Evolutionary conservation across 2,888 invertebrate genomes (phyloP).

Genomic region (Chromoteleia sp.): DNA sequence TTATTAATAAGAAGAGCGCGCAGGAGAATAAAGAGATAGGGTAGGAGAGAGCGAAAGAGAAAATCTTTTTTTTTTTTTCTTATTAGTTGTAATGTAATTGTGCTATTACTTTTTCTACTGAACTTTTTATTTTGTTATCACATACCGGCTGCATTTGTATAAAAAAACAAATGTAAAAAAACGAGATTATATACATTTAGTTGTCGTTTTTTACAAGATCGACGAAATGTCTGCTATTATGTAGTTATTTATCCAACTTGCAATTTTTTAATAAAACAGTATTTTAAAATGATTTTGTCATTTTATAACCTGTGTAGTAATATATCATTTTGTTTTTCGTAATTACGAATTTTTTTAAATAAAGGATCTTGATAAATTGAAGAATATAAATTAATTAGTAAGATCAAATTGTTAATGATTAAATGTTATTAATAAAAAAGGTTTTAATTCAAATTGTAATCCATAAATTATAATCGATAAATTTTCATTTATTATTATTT

Average conservation of each 20-base stretch:
- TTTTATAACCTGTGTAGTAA: too few relatives aligned
- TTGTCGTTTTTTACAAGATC: background rate
- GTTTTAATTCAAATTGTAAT: too few relatives aligned
- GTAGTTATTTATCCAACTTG: background rate
- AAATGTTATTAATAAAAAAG: too few relatives aligned
- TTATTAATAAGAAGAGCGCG: background rate
- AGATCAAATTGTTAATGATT: too few relatives aligned
- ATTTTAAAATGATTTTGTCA: background rate
- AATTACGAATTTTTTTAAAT: too few relatives aligned
- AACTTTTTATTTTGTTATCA: background rate
- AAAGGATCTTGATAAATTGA: too few relatives aligned
- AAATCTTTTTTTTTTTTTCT: background rate
- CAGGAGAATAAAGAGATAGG: background rate
- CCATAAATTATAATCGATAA: too few relatives aligned
- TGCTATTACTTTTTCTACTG: background rate
- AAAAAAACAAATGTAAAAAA: too few relatives aligned
- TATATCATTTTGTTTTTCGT: too few relatives aligned
- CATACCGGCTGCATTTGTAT: background rate
- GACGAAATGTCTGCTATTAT: background rate
- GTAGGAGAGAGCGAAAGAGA: background rate
- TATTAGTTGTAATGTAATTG: constrained; percentile 3
- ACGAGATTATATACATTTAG: background rate
- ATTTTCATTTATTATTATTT: too few relatives aligned
- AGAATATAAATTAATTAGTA: too few relatives aligned
- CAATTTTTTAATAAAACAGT: constrained; percentile 16